Evolutionary conservation across 1,140 invertebrate species (phyloP).

Genomic region (Hylaeus anthracinus): DNA sequence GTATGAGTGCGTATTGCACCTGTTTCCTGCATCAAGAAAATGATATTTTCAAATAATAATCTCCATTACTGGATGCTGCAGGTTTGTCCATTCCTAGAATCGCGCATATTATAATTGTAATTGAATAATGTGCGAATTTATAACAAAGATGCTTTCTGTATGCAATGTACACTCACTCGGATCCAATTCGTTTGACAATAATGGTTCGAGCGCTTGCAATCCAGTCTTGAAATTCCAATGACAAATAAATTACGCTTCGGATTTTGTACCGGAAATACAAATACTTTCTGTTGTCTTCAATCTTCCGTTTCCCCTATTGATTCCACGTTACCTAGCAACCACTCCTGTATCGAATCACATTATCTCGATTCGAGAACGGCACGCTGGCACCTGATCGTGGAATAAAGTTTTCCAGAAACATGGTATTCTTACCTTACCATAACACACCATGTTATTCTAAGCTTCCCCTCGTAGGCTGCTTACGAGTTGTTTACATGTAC

Average conservation of each 20-base stretch:
- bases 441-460: slow-evolving; percentile 42
- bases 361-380: slow-evolving; percentile 54
- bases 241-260: slow-evolving; percentile 3
- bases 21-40: no score
- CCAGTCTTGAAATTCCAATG: neutral
- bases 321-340: slow-evolving; percentile 39
- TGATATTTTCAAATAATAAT: no score
- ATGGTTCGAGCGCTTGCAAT: neutral
- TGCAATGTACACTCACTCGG: neutral
- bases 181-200: neutral
- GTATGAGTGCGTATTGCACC: no score
- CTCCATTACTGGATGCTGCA: no score
- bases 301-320: slow-evolving; percentile 46
- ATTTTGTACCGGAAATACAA: slow-evolving; percentile 23
- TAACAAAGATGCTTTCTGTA: neutral
- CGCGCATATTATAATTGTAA: neutral
- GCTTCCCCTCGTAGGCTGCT: slow-evolving; percentile 28
- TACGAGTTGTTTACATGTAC: slow-evolving; percentile 39
- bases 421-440: slow-evolving; percentile 40
- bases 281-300: slow-evolving; percentile 33
- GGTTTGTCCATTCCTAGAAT: neutral
- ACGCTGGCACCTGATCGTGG: slow-evolving; percentile 29
- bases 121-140: neutral
- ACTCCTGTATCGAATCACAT: slow-evolving; percentile 41
- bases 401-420: slow-evolving; percentile 27